Base-by-base conservation (phyloP, 2,113 vertebrate genomes). In the Delphinapterus leucas region DNA sequence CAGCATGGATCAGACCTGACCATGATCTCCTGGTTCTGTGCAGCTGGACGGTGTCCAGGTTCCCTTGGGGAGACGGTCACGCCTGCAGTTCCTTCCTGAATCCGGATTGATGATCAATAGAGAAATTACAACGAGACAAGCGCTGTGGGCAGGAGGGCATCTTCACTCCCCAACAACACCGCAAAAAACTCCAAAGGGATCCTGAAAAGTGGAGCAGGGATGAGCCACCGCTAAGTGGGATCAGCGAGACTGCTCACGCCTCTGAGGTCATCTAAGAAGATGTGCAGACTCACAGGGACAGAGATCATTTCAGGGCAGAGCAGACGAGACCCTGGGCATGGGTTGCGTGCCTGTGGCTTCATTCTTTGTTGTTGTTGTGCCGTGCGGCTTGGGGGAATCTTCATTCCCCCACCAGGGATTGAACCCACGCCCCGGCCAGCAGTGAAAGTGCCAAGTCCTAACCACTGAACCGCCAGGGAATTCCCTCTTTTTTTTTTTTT, bases 241-340 rank as follows among this genome's bases (percentile, higher is more conserved):
- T 0, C 17, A 38, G 3, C 1, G 0, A 15, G 36, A 9, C 17
- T 0, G 1, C 33, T 17, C 28, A 8, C 3, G 2, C 3, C 26
- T 58, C 70, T 18, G 28, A 68, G 73, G n/a, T 58, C 5, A 2
- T 58, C 55, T 58, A n/a, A 67, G 44, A 58, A 25, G 44, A 31
- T 6, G 1, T 0, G 1, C 25, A 49, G 85, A 61, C 2, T n/a
- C 61, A 13, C 0, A 0, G 70, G 5, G 18, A 7, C 17, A 11
- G 33, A 55, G 31, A 15, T 23, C 38, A 11, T 84, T 47, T 61
- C 31, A 58, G 81, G 47, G 76, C 47, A 67, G 68, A 96, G 90
- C 41, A 18, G 73, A 36, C 0, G 1, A 26, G 23, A 41, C 5
- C 33, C 18, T 33, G 31, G 28, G 41, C 38, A 31, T 65, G 83